Base-by-base conservation (phyloP, 2,888 invertebrate species). In the Ormyrus pomaceus region DNA sequence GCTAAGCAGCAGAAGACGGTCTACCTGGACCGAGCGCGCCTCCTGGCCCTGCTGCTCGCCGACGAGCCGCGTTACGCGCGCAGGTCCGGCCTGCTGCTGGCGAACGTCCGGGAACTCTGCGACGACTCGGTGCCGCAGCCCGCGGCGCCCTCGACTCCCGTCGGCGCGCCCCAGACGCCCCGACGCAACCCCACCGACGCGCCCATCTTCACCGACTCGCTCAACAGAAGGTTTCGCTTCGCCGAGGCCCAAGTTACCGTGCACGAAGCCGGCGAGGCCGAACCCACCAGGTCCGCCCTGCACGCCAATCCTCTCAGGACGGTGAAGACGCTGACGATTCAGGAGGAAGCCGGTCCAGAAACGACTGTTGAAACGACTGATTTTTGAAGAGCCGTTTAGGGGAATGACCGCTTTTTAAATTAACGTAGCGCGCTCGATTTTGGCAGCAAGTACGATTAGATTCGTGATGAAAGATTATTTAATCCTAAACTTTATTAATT, bases 1-100 rank as follows among this genome's bases (percentile, higher is more conserved):
- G 93, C 94, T 0, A 91, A 92, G 34, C 91, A 92, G 77, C 94
- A 95, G 86, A 94, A 94, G 7, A 90, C 93, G 1, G 92, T 94
- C 79, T 96, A 95, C 86, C 91, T 96, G 58, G 93, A 94, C 80
- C 96, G 96, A 86, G 94, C 95, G 0, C 93, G 93, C 81, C 92
- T 95, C 71, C 91, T 96, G 3, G 93, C 94, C 58, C 92, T 92
- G 79, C 91, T 95, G 11, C 89, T 95, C 45, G 91, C 92, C 79
- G 94, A 94, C 77, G 93, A 93, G 79, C 91, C 92, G 11, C 92
- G 92, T 4, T 93, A 93, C 64, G 92, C 92, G 56, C 90, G 91
- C 6, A 92, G 93, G 61, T 94, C 93, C 0, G 90, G 91, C 73
- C 92, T 92, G 66, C 94, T 93, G 86, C 87, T 92, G 62, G 91